phyloP scores from a whole-genome alignment of 2,113 vertebrate species.

The Gobius niger region DNA sequence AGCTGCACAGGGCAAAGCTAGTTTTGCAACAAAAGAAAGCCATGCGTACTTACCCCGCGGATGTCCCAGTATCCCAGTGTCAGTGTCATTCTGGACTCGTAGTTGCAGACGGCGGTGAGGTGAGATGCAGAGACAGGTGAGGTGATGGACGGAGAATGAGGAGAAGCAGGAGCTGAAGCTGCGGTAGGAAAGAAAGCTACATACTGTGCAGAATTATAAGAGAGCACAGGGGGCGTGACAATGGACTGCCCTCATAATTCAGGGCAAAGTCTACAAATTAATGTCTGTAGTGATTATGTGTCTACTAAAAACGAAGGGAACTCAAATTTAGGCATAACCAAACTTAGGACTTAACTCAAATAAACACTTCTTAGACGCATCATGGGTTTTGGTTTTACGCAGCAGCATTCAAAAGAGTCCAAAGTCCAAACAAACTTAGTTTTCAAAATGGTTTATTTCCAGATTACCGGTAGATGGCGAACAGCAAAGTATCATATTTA shows the following conservation, averaged over 20 bases:
- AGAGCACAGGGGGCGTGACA: background rate
- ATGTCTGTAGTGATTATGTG: too few species aligned
- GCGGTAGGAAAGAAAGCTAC: too few species aligned
- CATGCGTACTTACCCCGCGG: slow-evolving; percentile 79
- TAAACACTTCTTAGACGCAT: too few species aligned
- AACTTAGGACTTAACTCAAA: too few species aligned
- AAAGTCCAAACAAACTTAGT: too few species aligned
- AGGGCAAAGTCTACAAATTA: background rate
- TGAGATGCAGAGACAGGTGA: background rate
- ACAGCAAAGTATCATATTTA: too few species aligned
- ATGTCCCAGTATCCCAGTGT: slow-evolving; percentile 86
- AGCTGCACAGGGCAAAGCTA: background rate
- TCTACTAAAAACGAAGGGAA: too few species aligned
- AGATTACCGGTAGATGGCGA: too few species aligned
- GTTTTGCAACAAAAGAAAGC: background rate
- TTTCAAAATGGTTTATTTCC: too few species aligned
- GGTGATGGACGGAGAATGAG: fast-evolving
- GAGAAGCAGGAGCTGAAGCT: background rate
- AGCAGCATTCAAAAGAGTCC: too few species aligned
- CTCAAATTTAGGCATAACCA: too few species aligned
- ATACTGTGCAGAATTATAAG: background rate
- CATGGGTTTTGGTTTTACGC: too few species aligned
- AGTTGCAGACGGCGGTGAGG: background rate
- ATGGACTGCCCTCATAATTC: background rate
- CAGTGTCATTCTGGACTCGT: slow-evolving; percentile 61